phyloP scores from a whole-genome alignment of 2,113 vertebrate genomes.

The Hydropotes inermis region DNA sequence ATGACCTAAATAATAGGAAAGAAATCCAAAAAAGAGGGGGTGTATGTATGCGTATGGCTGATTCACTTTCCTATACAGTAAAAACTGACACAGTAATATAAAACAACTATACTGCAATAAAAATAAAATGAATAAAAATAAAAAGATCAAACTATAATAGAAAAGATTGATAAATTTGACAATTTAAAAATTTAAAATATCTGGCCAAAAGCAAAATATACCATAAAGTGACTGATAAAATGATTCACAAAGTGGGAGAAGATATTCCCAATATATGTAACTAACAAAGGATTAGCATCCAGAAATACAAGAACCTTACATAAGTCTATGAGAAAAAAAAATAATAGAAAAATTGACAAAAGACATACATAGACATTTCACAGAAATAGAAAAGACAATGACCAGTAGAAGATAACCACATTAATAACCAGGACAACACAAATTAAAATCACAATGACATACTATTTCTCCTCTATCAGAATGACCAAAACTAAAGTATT shows the following conservation, averaged over 20 bases:
- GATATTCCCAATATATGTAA: neutral
- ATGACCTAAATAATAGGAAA: neutral
- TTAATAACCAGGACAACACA: neutral
- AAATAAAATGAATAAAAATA: neutral
- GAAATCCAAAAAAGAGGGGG: neutral
- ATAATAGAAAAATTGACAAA: neutral
- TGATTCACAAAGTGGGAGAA: neutral
- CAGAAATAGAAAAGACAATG: neutral
- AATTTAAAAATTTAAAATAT: slow-evolving; percentile 26
- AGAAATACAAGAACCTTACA: neutral
- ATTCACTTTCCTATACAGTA: neutral
- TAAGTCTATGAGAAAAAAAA: neutral
- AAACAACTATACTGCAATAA: neutral
- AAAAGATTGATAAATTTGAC: neutral
- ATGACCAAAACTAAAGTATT: neutral
- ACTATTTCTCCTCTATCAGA: neutral
- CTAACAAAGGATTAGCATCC: neutral
- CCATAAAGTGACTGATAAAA: neutral
- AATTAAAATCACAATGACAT: neutral
- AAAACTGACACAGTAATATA: neutral
- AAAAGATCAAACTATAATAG: neutral
- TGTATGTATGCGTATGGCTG: neutral
- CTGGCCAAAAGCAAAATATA: neutral
- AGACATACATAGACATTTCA: neutral
- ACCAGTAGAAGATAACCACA: neutral